Conservation (phyloP, 2,888 invertebrate genomes). For the Strigamia crassipes region DNA sequence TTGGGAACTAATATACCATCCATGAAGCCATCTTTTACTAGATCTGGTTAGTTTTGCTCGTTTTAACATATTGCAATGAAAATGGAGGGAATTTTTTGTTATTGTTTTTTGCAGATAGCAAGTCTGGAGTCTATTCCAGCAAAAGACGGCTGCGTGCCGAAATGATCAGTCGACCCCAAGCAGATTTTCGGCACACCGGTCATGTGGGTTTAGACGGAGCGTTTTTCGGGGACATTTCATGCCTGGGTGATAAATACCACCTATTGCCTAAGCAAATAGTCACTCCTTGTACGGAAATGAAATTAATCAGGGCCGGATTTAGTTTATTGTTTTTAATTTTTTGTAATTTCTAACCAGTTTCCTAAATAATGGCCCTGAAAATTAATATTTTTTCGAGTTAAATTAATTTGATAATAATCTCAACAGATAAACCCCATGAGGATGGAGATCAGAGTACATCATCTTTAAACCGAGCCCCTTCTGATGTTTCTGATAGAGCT, state of each 20-base stretch:
- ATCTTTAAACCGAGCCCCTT: slow-evolving; percentile 53
- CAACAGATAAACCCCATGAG: slow-evolving; percentile 75
- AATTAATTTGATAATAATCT: neutral
- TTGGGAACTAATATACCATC: slow-evolving; percentile 74
- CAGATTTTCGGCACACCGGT: slow-evolving; percentile 92
- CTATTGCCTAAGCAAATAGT: slow-evolving; percentile 83
- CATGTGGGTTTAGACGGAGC: slow-evolving; percentile 97
- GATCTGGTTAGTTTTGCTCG: slow-evolving; percentile 57
- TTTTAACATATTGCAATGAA: neutral
- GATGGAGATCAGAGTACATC: slow-evolving; percentile 61
- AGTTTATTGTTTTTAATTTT: neutral
- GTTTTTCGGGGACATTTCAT: slow-evolving; percentile 91
- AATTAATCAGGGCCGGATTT: neutral
- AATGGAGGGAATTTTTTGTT: neutral
- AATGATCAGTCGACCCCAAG: slow-evolving; percentile 97
- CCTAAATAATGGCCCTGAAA: neutral
- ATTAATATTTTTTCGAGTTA: neutral
- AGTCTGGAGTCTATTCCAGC: slow-evolving; percentile 63
- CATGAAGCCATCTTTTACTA: slow-evolving; percentile 63
- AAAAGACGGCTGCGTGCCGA: slow-evolving; percentile 76
- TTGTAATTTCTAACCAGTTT: neutral
- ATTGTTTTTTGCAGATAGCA: slow-evolving; percentile 62
- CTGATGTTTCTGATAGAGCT: slow-evolving; percentile 59
- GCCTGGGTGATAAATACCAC: slow-evolving; percentile 73
- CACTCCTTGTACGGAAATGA: slow-evolving; percentile 67